A percentile compares a stretch with the other conserved stretches of the same genome.
Conservation (phyloP, 2,888 invertebrate genomes). For the Sturmia bella region DNA sequence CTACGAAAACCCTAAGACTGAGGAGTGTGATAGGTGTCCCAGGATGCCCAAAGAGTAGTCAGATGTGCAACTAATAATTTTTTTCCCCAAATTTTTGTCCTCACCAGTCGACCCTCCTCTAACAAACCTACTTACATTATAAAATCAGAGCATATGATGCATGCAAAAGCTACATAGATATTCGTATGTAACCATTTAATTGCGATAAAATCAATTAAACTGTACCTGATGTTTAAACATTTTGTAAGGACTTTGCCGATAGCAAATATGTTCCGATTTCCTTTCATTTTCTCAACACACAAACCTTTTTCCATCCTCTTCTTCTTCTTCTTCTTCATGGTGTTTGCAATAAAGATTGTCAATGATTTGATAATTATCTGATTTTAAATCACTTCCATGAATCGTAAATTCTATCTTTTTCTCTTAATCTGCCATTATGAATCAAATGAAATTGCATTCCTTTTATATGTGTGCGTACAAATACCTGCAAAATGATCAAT, state of each 20-base stretch:
- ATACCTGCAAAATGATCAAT: constrained; percentile 25
- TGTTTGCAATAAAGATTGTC: constrained; percentile 54
- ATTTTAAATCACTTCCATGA: constrained; percentile 61
- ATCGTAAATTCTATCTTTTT: constrained; percentile 57
- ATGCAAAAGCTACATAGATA: too few species aligned
- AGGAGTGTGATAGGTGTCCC: too few species aligned
- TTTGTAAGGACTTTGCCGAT: constrained; percentile 5
- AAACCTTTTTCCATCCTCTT: background rate
- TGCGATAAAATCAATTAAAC: constrained; percentile 13
- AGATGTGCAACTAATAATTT: too few species aligned
- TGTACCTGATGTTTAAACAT: background rate
- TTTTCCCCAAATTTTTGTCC: too few species aligned
- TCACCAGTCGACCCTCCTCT: too few species aligned
- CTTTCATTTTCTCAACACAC: background rate
- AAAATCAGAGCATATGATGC: too few species aligned
- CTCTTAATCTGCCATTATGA: constrained; percentile 62
- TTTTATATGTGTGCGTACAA: constrained; percentile 19
- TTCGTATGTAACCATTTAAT: background rate
- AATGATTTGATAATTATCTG: constrained; percentile 64
- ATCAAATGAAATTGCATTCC: constrained; percentile 61
- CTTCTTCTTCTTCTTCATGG: constrained; percentile 37
- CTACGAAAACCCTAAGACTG: too few species aligned
- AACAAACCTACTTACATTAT: too few species aligned
- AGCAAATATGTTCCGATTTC: background rate
- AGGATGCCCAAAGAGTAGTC: too few species aligned